Evolutionary conservation across 2,113 vertebrate species (phyloP).

Genomic region (Pseudolaguvia tuberculata): DNA sequence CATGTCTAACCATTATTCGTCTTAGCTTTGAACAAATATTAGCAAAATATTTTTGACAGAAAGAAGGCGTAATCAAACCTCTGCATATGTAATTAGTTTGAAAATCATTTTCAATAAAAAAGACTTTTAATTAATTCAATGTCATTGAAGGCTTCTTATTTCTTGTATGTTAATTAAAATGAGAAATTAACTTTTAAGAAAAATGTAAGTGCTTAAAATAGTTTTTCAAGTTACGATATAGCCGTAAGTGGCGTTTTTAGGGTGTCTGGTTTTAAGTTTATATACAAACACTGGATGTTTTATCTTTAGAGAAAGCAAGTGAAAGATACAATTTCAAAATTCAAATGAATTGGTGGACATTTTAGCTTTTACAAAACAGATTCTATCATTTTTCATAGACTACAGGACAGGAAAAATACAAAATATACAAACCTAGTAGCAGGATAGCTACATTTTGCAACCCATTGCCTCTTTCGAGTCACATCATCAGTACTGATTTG

Average conservation of each 20-base stretch:
- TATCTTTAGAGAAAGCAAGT: background rate
- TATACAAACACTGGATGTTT: background rate
- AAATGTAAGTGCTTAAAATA: background rate
- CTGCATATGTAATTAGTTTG: constrained; percentile 10
- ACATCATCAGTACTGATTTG: too few relatives aligned
- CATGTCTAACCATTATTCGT: constrained; percentile 5
- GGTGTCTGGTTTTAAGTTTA: background rate
- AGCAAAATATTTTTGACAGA: constrained; percentile 3
- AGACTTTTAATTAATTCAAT: background rate
- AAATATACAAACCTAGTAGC: too few relatives aligned
- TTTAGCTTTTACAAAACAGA: background rate
- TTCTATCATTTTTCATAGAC: background rate
- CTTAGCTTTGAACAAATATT: constrained; percentile 5
- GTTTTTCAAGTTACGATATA: background rate
- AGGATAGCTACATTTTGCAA: too few relatives aligned
- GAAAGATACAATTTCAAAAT: background rate
- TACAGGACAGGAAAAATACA: too few relatives aligned
- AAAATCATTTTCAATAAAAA: too few relatives aligned
- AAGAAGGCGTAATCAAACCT: constrained; percentile 3
- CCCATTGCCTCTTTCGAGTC: too few relatives aligned
- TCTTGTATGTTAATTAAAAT: constrained; percentile 15
- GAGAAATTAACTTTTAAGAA: background rate
- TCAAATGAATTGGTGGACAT: background rate
- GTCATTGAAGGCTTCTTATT: background rate
- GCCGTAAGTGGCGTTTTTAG: too few relatives aligned